These are phyloP conservation scores for Sarcophaga carnaria DNA, from an alignment of 2,888 invertebrate species.

Conservation along the genomic window DNA sequence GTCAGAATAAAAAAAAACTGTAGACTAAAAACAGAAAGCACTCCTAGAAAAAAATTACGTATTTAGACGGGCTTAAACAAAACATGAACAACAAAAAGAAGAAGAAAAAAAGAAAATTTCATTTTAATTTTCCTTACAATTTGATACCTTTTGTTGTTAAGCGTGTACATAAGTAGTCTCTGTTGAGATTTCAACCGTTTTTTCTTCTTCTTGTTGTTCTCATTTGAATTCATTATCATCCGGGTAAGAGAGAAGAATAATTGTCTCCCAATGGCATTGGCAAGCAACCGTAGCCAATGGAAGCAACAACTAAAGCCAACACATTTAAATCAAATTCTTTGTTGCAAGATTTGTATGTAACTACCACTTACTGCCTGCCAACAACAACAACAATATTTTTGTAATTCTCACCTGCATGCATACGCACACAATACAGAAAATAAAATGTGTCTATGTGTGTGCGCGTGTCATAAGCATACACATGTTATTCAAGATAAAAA, in stretches of 20 bases:
- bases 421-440: background rate
- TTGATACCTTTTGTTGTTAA: constrained; percentile 37
- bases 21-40: background rate
- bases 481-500: background rate
- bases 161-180: background rate
- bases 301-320: constrained; percentile 11
- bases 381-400: background rate
- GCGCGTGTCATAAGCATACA: no score
- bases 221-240: constrained; percentile 31
- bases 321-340: background rate
- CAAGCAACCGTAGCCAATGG: constrained; percentile 1
- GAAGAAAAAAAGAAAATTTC: constrained; percentile 1
- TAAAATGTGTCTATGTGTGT: no score
- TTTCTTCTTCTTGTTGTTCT: background rate
- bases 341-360: background rate
- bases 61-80: background rate
- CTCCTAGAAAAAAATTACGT: background rate
- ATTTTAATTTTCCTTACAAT: constrained; percentile 46
- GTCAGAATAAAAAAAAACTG: background rate
- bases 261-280: background rate
- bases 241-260: constrained; percentile 31
- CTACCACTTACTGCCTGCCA: constrained; percentile 24
- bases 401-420: background rate
- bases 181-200: background rate
- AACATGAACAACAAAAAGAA: background rate